phyloP scores from a whole-genome alignment of 1,140 invertebrate species.

The Frieseomelitta varia region DNA sequence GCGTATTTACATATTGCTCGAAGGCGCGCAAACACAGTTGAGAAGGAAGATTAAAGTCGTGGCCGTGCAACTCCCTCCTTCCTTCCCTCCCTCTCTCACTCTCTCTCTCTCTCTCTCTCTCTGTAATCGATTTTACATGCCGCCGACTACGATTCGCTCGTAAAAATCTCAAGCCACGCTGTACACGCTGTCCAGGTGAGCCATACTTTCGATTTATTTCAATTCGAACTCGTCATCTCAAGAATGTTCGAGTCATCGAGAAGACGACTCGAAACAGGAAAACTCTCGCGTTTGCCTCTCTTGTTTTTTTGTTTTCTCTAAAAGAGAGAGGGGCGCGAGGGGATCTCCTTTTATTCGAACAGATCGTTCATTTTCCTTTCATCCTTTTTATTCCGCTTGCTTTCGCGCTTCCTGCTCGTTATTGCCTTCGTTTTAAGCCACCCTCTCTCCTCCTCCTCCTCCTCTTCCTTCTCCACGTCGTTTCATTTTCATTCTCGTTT shows the following conservation, averaged over 20 bases:
- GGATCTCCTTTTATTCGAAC: neutral
- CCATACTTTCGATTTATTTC: neutral
- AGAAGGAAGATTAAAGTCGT: neutral
- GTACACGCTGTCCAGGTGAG: neutral
- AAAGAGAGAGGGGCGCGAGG: too few species aligned
- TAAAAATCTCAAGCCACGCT: neutral
- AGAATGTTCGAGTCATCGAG: too few species aligned
- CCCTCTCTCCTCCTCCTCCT: too few species aligned
- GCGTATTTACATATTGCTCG: neutral
- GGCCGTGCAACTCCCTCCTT: too few species aligned
- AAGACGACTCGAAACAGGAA: too few species aligned
- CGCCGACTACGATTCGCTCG: neutral
- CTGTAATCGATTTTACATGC: neutral
- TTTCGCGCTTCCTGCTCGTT: slow-evolving; percentile 8
- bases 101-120: neutral
- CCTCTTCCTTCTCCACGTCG: neutral
- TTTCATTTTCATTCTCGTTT: slow-evolving; percentile 6
- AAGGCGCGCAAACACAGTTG: neutral
- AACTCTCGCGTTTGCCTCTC: neutral
- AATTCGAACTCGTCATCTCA: too few species aligned
- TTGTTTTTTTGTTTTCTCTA: neutral
- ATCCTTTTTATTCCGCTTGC: neutral
- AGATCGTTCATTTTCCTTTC: neutral
- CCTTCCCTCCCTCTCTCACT: too few species aligned
- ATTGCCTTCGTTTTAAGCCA: neutral